Percentiles rank a stretch among this genome's conserved stretches.
Conservation (phyloP, 2,113 vertebrate species). For the Dromiciops gliroides region DNA sequence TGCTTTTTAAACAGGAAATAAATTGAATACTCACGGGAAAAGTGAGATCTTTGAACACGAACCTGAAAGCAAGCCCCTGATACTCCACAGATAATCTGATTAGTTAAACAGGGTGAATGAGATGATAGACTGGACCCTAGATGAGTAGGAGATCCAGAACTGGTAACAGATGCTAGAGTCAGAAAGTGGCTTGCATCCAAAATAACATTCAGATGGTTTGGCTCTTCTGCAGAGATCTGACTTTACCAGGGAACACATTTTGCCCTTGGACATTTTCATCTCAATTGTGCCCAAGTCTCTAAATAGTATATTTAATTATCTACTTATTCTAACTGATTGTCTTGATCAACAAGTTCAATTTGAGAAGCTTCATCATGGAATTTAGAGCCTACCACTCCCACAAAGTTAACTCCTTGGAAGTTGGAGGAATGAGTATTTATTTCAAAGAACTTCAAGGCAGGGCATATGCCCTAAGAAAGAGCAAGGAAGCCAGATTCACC, state of each 20-base stretch:
- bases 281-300: slow-evolving; percentile 7
- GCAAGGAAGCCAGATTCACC: neutral
- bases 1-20: slow-evolving; percentile 70
- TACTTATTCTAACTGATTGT: neutral
- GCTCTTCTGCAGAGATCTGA: slow-evolving; percentile 49
- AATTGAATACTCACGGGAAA: slow-evolving; percentile 70
- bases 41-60: slow-evolving; percentile 75
- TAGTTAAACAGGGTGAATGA: slow-evolving; percentile 73
- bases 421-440: neutral
- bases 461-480: neutral
- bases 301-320: slow-evolving; percentile 18
- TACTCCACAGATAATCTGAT: slow-evolving; percentile 71
- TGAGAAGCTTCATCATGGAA: neutral
- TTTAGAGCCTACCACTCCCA: slow-evolving; percentile 11
- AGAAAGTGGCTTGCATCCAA: slow-evolving; percentile 67
- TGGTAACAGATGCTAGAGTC: slow-evolving; percentile 69
- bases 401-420: neutral
- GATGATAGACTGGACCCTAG: slow-evolving; percentile 54
- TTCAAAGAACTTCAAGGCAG: neutral
- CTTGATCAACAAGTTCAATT: slow-evolving; percentile 35
- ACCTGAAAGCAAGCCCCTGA: slow-evolving; percentile 76
- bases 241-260: slow-evolving; percentile 29
- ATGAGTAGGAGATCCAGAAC: slow-evolving; percentile 49
- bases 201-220: slow-evolving; percentile 53
- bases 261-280: slow-evolving; percentile 58